phyloP scores from a whole-genome alignment of 2,888 invertebrate genomes.

The Darwinula stevensoni region DNA sequence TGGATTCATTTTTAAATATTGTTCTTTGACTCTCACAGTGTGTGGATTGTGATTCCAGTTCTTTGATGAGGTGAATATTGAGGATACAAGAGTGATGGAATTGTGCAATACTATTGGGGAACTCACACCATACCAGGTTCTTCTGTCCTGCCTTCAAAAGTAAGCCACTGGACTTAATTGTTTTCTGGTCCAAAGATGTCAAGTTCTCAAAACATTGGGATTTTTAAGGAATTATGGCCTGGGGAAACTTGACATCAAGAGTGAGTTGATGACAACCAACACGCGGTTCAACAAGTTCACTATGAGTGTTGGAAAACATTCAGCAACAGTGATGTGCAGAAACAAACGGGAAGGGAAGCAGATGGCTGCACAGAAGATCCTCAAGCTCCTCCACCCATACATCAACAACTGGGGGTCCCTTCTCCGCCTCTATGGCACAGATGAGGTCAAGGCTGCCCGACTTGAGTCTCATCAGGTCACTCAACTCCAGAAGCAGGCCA shows the following conservation, averaged over 20 bases:
- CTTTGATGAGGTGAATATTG: slow-evolving; percentile 72
- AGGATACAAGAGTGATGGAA: slow-evolving; percentile 75
- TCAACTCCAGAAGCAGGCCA: slow-evolving; percentile 55
- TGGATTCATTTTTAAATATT: too few species aligned
- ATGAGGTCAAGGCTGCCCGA: slow-evolving; percentile 71
- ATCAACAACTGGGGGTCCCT: slow-evolving; percentile 82
- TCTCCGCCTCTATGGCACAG: slow-evolving; percentile 68
- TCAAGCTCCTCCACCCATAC: slow-evolving; percentile 76
- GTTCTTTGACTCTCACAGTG: too few species aligned
- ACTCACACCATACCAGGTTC: slow-evolving; percentile 72
- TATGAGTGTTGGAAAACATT: slow-evolving; percentile 77
- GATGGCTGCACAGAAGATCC: slow-evolving; percentile 69
- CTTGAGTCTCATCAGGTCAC: slow-evolving; percentile 75
- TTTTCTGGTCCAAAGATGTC: background rate
- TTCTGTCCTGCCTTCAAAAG: slow-evolving; percentile 66
- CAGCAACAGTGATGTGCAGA: slow-evolving; percentile 63
- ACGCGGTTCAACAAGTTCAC: slow-evolving; percentile 69
- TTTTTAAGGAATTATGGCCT: slow-evolving; percentile 78
- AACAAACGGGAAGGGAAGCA: slow-evolving; percentile 94
- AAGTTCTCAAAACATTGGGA: slow-evolving; percentile 8
- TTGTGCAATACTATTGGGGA: slow-evolving; percentile 89
- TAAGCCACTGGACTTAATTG: too few species aligned
- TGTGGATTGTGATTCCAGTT: too few species aligned
- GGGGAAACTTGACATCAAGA: slow-evolving; percentile 57
- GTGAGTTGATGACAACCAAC: slow-evolving; percentile 57